phyloP scores from a whole-genome alignment of 2,113 vertebrate species.

The Semicossyphus pulcher region DNA sequence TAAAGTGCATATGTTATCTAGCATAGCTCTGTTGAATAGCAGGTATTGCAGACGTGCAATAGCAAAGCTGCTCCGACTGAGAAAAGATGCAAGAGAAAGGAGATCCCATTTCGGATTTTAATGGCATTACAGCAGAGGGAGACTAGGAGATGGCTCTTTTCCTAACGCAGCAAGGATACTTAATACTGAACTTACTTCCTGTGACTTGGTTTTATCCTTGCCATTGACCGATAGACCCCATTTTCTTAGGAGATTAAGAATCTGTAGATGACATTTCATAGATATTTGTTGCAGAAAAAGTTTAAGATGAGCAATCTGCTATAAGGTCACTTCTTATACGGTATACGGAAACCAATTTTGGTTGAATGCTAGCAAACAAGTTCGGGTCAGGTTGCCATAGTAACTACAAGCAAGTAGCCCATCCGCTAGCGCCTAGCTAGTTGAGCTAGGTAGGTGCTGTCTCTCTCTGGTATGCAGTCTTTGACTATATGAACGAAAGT shows the following conservation, averaged over 20 bases:
- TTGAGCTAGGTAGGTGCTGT: not conserved
- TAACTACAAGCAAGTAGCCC: constrained; percentile 46
- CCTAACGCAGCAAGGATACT: not conserved
- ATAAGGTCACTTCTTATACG: not conserved
- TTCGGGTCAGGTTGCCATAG: constrained; percentile 64
- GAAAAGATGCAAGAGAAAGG: not conserved
- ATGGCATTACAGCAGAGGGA: not conserved
- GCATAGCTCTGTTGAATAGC: not conserved
- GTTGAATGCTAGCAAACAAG: not conserved
- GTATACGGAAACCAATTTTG: not conserved
- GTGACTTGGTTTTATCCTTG: constrained; percentile 69
- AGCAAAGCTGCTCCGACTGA: not conserved
- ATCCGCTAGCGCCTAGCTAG: constrained; percentile 1
- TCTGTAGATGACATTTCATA: constrained; percentile 69
- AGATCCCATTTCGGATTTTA: constrained; percentile 42
- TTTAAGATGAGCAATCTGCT: constrained; percentile 2
- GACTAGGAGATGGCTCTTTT: not conserved
- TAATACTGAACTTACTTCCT: constrained; percentile 74
- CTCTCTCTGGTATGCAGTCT: not conserved
- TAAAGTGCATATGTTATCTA: no score
- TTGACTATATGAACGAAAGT: not conserved
- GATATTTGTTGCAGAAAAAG: constrained; percentile 36
- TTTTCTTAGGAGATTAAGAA: constrained; percentile 74
- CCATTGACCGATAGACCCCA: constrained; percentile 70
- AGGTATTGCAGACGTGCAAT: not conserved